Percentiles rank a stretch among this genome's conserved stretches.
These are phyloP conservation scores for Plagodis pulveraria DNA, from an alignment of 2,888 invertebrate species.

Conservation along the genomic window DNA sequence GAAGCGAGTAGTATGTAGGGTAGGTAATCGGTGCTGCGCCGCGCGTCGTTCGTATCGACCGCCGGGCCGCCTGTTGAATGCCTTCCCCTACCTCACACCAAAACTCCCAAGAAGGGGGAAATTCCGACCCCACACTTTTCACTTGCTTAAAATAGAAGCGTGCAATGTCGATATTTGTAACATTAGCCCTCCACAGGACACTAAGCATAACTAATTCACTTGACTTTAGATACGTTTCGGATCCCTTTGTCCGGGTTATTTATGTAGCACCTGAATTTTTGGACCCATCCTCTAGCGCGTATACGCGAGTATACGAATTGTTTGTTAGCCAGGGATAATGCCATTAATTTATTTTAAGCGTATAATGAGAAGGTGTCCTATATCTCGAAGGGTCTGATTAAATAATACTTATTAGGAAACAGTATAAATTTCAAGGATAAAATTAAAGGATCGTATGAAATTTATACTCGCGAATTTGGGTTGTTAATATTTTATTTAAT, in stretches of 20 bases:
- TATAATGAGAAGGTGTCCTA: constrained; percentile 25
- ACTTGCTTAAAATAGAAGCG: constrained; percentile 83
- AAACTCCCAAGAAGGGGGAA: constrained; percentile 28
- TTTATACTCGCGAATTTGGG: constrained; percentile 6
- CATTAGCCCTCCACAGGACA: constrained; percentile 72
- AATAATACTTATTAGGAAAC: constrained; percentile 18
- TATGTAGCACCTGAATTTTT: constrained; percentile 28
- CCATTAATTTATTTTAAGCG: constrained; percentile 32
- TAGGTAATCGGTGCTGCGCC: constrained; percentile 64
- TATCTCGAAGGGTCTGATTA: constrained; percentile 13
- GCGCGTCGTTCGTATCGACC: constrained; percentile 80
- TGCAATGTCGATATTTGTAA: constrained; percentile 81
- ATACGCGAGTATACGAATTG: constrained; percentile 23
- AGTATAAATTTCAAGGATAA: constrained; percentile 13
- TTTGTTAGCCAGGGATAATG: constrained; percentile 27
- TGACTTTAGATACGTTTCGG: constrained; percentile 40
- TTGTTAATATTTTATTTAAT: neutral
- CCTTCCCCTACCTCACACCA: constrained; percentile 63
- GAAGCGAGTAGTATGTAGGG: constrained; percentile 49
- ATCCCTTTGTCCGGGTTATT: constrained; percentile 34
- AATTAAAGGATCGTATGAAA: constrained; percentile 8
- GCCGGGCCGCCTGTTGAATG: constrained; percentile 83
- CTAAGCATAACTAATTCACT: constrained; percentile 53
- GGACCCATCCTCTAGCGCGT: constrained; percentile 22
- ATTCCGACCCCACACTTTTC: constrained; percentile 72